Base-by-base conservation (phyloP, 2,797 vertebrate species). In the Pangasius sanitwongsei region DNA sequence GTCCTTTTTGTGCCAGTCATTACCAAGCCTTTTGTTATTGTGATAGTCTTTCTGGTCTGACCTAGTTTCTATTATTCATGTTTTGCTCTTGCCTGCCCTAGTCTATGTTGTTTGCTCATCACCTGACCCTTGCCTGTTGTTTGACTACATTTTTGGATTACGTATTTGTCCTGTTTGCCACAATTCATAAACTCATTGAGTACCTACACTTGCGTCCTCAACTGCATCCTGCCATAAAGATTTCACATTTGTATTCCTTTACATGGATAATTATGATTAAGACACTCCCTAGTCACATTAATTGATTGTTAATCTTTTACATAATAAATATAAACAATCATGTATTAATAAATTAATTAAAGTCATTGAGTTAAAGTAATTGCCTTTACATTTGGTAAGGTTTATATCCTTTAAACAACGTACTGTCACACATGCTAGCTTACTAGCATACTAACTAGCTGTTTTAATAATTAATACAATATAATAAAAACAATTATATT, bases 391-490 rank as follows among this genome's bases (percentile, higher is more conserved):
- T 57, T 5, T 57, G 74, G 28, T 53, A n/a, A 16, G 1, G n/a
- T 18, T 57, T 57, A 57, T 80, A 80, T 80, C 16, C 15, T 80
- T 34, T 55, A 80, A 80, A 31, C 77, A 34, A 20, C 16, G 13
- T 50, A 8, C 4, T 53, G 25, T 50, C 72, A 48, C 12, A 15
- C 5, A 34, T 80, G 77, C 50, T 80, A 55, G n/a, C 48, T 31
- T 78, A 78, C 77, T 55, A 78, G 48, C 50, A 55, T 80, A 80
- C 18, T 57, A 80, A 23, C 16, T 80, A 80, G 77, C 48, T 78
- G 28, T 80, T 80, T 57, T 34, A 12, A 81, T 37, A 53, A 53
- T 28, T 8, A 50, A n/a, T 78, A 53, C 28, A 78, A 53, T 23
- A 37, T 25, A 25, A 82, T 55, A 78, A 13, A 78, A 77, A 28